Percentiles rank a stretch among this genome's conserved stretches.
Conservation (phyloP, 23 tunicate genomes). For the Oikopleura dioica region DNA sequence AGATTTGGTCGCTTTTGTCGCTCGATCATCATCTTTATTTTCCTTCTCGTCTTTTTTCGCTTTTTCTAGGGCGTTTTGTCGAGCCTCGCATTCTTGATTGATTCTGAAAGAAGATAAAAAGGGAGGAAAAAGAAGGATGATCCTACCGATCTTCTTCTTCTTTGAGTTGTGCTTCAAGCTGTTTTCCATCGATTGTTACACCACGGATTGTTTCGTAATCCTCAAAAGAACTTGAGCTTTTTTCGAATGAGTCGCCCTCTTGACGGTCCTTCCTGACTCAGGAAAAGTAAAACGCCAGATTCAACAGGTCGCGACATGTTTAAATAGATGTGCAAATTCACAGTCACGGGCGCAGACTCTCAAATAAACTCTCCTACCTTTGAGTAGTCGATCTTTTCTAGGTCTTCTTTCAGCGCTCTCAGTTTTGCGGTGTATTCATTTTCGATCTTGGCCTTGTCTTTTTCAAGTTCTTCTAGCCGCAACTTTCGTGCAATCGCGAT, state of each 20-base stretch:
- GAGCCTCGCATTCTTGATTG: no score
- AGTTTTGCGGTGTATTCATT: not conserved
- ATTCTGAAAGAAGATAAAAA: no score
- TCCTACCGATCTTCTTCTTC: slow-evolving; percentile 10
- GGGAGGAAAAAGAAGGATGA: no score
- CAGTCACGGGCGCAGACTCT: no score
- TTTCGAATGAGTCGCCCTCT: no score
- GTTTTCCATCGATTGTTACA: not conserved
- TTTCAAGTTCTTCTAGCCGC: not conserved
- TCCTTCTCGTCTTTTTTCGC: not conserved
- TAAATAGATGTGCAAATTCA: no score
- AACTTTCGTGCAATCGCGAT: slow-evolving; percentile 4
- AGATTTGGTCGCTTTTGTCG: not conserved
- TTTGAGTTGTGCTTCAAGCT: not conserved
- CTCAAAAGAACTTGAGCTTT: no score
- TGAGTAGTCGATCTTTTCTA: no score
- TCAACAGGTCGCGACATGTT: no score
- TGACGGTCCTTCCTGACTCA: no score
- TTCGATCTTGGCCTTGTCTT: not conserved
- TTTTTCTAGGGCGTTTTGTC: not conserved
- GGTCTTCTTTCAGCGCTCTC: not conserved
- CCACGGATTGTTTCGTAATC: not conserved
- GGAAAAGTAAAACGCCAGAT: no score
- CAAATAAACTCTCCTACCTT: no score
- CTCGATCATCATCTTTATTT: slow-evolving; percentile 1